A percentile compares a stretch with the other conserved stretches of the same genome.
Conservation (phyloP, 2,113 vertebrate species). For the Hassar affinis region DNA sequence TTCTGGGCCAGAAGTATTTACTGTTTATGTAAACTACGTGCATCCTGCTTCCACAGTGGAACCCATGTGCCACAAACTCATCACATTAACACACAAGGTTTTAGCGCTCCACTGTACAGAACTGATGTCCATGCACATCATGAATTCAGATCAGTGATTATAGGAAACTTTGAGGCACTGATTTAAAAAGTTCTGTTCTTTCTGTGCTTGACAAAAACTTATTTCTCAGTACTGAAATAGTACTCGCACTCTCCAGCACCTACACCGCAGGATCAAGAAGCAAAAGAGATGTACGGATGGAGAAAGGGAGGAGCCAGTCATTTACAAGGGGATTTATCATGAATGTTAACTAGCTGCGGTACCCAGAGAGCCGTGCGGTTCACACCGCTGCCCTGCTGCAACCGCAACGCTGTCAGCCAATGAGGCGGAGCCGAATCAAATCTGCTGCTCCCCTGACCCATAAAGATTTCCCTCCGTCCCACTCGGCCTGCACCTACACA, state of each 20-base stretch:
- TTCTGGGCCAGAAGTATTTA: neutral
- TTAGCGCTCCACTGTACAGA: no score
- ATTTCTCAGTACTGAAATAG: neutral
- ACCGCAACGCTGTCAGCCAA: neutral
- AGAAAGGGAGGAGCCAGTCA: neutral
- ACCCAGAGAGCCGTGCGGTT: conserved; percentile 5
- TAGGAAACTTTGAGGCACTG: no score
- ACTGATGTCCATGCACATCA: no score
- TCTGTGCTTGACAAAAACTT: neutral
- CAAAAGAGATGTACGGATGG: neutral
- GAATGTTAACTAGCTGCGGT: neutral
- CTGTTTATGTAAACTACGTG: neutral
- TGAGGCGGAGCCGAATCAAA: neutral
- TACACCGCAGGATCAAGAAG: neutral
- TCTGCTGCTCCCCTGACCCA: neutral
- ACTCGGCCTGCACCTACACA: neutral
- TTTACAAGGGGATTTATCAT: neutral
- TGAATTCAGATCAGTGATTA: no score
- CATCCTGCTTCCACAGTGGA: neutral
- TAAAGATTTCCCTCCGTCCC: neutral
- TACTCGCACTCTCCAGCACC: neutral
- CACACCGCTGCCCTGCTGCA: neutral
- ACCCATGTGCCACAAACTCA: neutral
- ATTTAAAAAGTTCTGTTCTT: no score
- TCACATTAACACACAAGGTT: neutral